A percentile compares a stretch with the other conserved stretches of the same genome.
These are phyloP conservation scores for Neolamprologus sp. DNA, from an alignment of 2,113 vertebrate species.

Conservation along the genomic window DNA sequence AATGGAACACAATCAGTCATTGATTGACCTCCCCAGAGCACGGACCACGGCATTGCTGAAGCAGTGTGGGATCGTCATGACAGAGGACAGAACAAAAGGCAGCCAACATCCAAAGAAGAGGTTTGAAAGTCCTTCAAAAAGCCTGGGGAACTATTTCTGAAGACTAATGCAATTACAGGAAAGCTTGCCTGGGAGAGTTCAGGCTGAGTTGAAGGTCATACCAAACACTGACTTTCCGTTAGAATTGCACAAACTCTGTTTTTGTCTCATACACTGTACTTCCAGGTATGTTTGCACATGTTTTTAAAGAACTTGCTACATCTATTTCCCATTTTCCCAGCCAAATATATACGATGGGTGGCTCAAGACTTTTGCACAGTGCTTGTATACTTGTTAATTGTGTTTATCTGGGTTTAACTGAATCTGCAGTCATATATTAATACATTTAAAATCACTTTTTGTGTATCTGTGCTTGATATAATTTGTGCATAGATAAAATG, in stretches of 20 bases:
- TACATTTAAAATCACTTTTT: background rate
- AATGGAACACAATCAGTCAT: background rate
- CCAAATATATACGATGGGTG: accelerated
- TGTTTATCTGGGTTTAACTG: background rate
- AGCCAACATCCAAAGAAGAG: background rate
- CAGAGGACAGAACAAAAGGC: background rate
- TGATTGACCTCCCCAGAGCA: background rate
- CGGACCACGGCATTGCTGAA: background rate
- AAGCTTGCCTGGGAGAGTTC: background rate
- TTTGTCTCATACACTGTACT: background rate
- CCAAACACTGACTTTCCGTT: accelerated
- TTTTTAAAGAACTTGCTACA: background rate
- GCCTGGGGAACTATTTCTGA: background rate
- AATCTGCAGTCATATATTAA: background rate
- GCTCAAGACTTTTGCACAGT: background rate
- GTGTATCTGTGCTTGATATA: background rate
- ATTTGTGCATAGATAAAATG: background rate
- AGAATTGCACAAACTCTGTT: accelerated
- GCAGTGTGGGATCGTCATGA: background rate
- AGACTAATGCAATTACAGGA: background rate
- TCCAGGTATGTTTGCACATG: background rate
- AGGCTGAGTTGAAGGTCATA: background rate
- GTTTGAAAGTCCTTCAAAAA: background rate
- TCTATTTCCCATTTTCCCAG: background rate
- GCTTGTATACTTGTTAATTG: background rate